These are phyloP conservation scores for Myopa tessellatipennis DNA, from an alignment of 2,888 invertebrate species.

Conservation along the genomic window DNA sequence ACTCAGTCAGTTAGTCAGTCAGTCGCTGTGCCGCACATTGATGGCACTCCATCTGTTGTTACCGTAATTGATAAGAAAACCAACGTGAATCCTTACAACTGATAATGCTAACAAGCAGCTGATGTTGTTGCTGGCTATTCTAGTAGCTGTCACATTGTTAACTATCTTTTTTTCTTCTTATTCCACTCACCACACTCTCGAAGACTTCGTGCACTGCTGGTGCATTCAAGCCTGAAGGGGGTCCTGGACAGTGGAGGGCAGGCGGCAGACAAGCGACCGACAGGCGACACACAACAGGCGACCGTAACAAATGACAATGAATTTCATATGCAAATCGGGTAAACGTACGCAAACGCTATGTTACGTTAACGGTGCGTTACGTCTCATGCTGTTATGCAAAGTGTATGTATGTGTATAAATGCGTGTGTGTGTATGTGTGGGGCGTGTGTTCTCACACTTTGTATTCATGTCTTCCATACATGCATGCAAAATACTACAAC, in stretches of 20 bases:
- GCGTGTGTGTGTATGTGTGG: no score
- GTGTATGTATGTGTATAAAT: no score
- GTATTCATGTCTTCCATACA: no score
- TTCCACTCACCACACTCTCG: neutral
- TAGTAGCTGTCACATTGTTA: neutral
- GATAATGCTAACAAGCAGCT: constrained; percentile 19
- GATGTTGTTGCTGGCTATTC: neutral
- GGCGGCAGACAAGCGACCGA: neutral
- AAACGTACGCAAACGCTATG: neutral
- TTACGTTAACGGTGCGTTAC: constrained; percentile 2
- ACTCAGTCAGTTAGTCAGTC: neutral
- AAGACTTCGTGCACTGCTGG: neutral
- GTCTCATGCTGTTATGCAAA: neutral
- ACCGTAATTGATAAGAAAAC: constrained; percentile 34
- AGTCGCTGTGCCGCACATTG: neutral
- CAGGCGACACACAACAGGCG: constrained; percentile 9
- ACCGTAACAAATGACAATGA: constrained; percentile 25
- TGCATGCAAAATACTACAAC: no score
- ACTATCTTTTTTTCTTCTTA: neutral
- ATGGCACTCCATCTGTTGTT: constrained; percentile 21
- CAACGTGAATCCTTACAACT: constrained; percentile 33
- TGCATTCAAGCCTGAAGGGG: neutral
- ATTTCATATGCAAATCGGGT: constrained; percentile 31
- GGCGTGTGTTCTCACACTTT: no score
- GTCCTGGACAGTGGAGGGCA: neutral